Percentiles rank a stretch among this genome's conserved stretches.
These are phyloP conservation scores for Platynereis dumerilii DNA, from an alignment of 2,888 invertebrate species.

Conservation along the genomic window DNA sequence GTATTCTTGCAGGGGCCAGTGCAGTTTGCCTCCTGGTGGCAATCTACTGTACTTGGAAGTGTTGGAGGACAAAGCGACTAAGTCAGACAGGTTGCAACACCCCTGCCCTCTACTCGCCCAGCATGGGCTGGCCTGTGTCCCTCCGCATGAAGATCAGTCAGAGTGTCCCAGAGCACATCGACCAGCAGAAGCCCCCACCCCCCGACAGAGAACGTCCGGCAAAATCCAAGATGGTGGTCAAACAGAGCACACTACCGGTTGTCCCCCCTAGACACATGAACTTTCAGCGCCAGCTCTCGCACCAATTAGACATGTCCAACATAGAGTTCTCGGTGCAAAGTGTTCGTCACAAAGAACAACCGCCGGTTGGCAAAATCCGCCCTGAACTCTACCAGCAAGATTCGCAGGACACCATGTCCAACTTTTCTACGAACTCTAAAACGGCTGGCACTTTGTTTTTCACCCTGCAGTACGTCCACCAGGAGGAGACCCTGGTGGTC, in stretches of 20 bases:
- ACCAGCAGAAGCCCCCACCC: conserved; percentile 25
- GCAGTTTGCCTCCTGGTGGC: conserved; percentile 21
- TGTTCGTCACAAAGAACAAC: conserved; percentile 65
- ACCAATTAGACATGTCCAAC: conserved; percentile 78
- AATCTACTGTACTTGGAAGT: conserved; percentile 27
- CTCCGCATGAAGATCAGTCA: conserved; percentile 46
- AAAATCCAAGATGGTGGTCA: conserved; percentile 68
- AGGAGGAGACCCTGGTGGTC: conserved; percentile 80
- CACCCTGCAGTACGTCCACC: conserved; percentile 80
- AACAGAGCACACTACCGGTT: conserved; percentile 82
- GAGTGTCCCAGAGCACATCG: conserved; percentile 54
- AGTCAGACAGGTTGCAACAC: neutral
- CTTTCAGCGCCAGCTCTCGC: conserved; percentile 81
- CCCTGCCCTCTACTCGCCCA: neutral
- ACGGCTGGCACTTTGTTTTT: conserved; percentile 66
- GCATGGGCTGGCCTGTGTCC: neutral
- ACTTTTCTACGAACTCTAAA: conserved; percentile 13
- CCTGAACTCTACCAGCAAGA: conserved; percentile 67
- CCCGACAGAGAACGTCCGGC: conserved; percentile 25
- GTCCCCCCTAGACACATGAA: conserved; percentile 82
- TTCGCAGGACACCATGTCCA: conserved; percentile 14
- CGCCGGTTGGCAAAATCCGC: conserved; percentile 52
- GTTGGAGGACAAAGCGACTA: conserved; percentile 21
- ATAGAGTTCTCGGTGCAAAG: conserved; percentile 75
- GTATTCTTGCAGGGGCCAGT: conserved; percentile 16